These are phyloP conservation scores for Eupithecia dodoneata DNA, from an alignment of 2,888 invertebrate genomes.

Conservation along the genomic window DNA sequence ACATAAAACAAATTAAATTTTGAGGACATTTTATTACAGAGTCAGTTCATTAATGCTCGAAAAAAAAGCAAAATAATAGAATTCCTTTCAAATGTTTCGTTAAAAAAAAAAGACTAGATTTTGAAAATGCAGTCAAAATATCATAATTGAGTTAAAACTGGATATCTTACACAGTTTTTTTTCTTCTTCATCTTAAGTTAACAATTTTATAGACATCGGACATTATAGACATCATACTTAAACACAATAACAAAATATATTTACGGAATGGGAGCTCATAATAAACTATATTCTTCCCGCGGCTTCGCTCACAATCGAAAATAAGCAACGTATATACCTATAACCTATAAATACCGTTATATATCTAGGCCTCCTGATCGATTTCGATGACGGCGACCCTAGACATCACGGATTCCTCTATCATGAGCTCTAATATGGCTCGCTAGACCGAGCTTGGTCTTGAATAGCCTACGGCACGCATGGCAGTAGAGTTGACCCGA, in stretches of 20 bases:
- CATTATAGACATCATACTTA: not conserved
- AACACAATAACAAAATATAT: not conserved
- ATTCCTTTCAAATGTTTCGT: conserved; percentile 1
- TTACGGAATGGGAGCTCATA: not conserved
- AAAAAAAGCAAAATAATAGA: not conserved
- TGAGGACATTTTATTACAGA: not conserved
- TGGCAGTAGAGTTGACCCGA: too few species aligned
- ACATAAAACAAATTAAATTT: not conserved
- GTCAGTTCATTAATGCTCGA: not conserved
- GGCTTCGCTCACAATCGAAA: not conserved
- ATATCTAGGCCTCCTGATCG: too few species aligned
- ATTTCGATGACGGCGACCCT: too few species aligned
- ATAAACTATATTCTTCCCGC: not conserved
- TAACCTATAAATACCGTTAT: too few species aligned
- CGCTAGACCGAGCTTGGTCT: too few species aligned
- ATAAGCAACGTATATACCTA: too few species aligned
- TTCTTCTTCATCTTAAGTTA: conserved; percentile 9
- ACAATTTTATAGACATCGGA: not conserved
- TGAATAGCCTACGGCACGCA: too few species aligned
- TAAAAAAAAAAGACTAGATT: conserved; percentile 18
- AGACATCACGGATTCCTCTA: too few species aligned
- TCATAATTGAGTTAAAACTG: conserved; percentile 1
- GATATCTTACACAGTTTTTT: not conserved
- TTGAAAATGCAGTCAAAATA: conserved; percentile 16
- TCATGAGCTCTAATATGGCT: too few species aligned